phyloP scores from a whole-genome alignment of 2,113 vertebrate species.

The Lipophrys pholis region DNA sequence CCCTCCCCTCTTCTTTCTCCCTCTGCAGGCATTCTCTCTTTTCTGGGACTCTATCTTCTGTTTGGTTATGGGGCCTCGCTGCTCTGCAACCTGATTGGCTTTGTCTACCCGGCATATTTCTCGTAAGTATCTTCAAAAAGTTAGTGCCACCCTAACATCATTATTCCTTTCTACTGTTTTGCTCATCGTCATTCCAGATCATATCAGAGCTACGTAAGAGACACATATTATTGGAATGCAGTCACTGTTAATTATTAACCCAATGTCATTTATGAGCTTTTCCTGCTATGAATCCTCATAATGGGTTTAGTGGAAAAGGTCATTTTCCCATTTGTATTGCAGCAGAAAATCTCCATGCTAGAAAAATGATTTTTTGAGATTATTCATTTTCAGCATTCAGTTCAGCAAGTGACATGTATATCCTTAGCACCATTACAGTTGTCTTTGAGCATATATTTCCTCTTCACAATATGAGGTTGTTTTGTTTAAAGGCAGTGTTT shows the following conservation, averaged over 20 bases:
- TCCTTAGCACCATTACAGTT: too few species aligned
- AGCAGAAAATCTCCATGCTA: not conserved
- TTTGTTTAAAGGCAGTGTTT: too few species aligned
- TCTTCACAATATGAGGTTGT: too few species aligned
- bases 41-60: conserved; percentile 89
- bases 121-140: conserved; percentile 86
- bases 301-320: not conserved
- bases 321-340: not conserved
- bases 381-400: too few species aligned
- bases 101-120: conserved; percentile 91
- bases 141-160: too few species aligned
- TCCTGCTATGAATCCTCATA: not conserved
- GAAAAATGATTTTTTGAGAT: too few species aligned
- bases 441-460: too few species aligned
- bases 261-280: not conserved
- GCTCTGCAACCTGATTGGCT: conserved; percentile 95
- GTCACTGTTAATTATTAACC: conserved; percentile 20
- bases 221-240: not conserved
- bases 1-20: conserved; percentile 15
- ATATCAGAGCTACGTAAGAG: not conserved
- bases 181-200: not conserved
- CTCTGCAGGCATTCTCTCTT: conserved; percentile 78
- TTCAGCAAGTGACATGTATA: too few species aligned
- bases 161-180: too few species aligned
- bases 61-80: conserved; percentile 94